Evolutionary conservation across 2,888 invertebrate genomes (phyloP).

Genomic region (Drosophila birchii): DNA sequence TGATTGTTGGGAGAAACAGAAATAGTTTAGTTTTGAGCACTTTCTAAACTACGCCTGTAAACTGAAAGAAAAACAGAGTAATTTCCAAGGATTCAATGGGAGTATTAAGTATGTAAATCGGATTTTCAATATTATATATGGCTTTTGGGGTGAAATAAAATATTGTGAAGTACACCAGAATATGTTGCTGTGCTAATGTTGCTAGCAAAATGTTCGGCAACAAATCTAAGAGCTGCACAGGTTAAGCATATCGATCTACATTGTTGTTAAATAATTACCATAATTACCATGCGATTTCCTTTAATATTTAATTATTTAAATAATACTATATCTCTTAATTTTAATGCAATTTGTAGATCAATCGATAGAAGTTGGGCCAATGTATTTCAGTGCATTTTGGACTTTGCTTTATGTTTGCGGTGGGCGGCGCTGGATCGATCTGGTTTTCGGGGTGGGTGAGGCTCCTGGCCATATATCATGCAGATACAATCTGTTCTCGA

Average conservation of each 20-base stretch:
- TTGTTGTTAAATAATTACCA: neutral
- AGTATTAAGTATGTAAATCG: neutral
- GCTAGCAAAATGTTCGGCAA: neutral
- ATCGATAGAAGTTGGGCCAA: neutral
- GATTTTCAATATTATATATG: too few relatives aligned
- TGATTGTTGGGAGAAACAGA: conserved; percentile 52
- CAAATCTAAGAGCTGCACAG: neutral
- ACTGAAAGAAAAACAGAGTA: conserved; percentile 14
- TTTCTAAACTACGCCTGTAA: conserved; percentile 63
- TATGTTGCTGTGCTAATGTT: too few relatives aligned
- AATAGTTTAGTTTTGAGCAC: conserved; percentile 74
- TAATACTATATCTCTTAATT: too few relatives aligned
- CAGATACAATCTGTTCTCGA: conserved; percentile 70
- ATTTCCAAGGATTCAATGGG: too few relatives aligned
- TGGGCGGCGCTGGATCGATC: conserved; percentile 31
- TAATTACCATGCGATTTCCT: neutral
- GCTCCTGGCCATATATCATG: conserved; percentile 60
- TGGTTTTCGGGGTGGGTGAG: conserved; percentile 51
- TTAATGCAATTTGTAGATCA: neutral
- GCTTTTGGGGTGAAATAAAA: too few relatives aligned
- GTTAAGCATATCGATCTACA: neutral
- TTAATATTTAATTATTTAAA: neutral
- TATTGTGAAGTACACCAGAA: too few relatives aligned
- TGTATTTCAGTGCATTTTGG: conserved; percentile 13
- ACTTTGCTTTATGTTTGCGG: conserved; percentile 21